Base-by-base conservation (phyloP, 2,797 vertebrate genomes). In the Galaxias olidus region DNA sequence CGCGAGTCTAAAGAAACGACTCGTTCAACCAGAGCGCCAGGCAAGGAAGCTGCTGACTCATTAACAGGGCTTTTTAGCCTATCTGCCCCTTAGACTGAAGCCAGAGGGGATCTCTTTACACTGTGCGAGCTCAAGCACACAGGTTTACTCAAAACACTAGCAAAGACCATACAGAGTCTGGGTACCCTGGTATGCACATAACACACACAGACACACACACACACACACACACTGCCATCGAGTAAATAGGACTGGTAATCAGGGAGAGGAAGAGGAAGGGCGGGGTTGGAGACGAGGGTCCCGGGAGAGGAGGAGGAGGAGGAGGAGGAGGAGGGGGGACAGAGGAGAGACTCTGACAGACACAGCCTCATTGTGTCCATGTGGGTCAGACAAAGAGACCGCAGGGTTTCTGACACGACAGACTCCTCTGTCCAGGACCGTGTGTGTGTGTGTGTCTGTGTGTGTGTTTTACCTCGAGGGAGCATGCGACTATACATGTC, bases 141-240 rank as follows among this genome's bases (percentile, higher is more conserved):
- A 47, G 4, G n/a, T 51, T n/a, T 4, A 9, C 10, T 17, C 49
- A 17, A 9, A 14, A 75, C n/a, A 74, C 61, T 18, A 56, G 84
- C 71, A 78, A 76, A n/a, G n/a, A n/a, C 69, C 73, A 11, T 18
- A 76, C 76, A 80, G 71, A 80, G 81, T 83, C 78, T 75, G 78
- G 61, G 64, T 69, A 66, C 65, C 50, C n/a, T 59, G 20, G 7
- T 58, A 49, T 61, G 51, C 56, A 40, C 59, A 73, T 40, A 42
- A 52, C 41, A 64, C 57, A 63, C 62, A 55, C 63, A 63, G 59
- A 63, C 55, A 61, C 19, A 46, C 1, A 54, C 49, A 42, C 58
- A 49, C 61, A 51, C 71, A 73, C 59, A 55, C 65, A 51, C 13
- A 15, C 30, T 30, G 30, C 30, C 6, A 15, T 50, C 48, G 4